These are phyloP conservation scores for Anodontia alba DNA, from an alignment of 2,888 invertebrate genomes.

Conservation along the genomic window DNA sequence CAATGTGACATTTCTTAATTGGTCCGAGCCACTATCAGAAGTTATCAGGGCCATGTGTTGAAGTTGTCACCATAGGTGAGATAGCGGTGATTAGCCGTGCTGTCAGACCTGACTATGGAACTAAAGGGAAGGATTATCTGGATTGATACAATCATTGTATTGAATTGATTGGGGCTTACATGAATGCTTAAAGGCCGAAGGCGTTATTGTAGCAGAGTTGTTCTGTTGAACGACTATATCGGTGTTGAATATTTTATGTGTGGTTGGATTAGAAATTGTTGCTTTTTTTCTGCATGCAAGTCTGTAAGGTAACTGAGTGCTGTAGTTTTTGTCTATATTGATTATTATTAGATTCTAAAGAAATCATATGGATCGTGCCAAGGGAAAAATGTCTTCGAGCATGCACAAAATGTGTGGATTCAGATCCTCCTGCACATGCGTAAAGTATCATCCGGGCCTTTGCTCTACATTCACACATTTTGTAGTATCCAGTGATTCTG, in stretches of 20 bases:
- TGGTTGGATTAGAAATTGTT: neutral
- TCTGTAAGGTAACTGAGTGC: neutral
- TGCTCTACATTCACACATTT: no score
- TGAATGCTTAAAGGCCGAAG: neutral
- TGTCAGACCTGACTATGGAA: conserved; percentile 1
- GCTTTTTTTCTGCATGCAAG: neutral
- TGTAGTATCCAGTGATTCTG: no score
- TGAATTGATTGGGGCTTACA: neutral
- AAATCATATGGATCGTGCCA: no score
- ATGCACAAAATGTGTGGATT: no score
- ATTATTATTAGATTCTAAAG: no score
- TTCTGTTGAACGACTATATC: neutral
- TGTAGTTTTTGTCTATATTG: neutral
- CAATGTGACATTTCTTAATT: neutral
- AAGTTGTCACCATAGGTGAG: conserved; percentile 6
- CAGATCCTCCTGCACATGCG: no score
- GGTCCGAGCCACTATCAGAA: neutral
- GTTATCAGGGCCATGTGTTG: neutral
- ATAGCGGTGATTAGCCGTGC: neutral
- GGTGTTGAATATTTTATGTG: conserved; percentile 7
- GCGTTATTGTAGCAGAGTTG: neutral
- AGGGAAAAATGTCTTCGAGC: no score
- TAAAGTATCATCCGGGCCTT: no score
- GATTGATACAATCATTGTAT: conserved; percentile 8
- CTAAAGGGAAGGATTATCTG: neutral